Evolutionary conservation across 2,113 vertebrate species (phyloP).

Genomic region (Rhabdornis inornatus): DNA sequence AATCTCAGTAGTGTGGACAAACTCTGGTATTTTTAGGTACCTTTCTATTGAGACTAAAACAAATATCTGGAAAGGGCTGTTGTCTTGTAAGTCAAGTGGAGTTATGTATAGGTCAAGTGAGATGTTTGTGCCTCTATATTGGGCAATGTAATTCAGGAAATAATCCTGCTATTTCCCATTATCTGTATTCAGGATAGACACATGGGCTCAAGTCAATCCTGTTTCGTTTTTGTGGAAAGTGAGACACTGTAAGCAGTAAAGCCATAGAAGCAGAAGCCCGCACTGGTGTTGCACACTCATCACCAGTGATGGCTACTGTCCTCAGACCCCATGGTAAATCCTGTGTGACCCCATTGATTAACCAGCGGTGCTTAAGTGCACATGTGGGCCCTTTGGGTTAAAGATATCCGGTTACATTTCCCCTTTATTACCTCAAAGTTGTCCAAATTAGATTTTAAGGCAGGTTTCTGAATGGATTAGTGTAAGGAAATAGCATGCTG

Average conservation of each 20-base stretch:
- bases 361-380: accelerated
- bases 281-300: accelerated
- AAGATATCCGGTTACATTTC: neutral
- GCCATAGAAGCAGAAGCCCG: neutral
- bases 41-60: neutral
- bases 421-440: neutral
- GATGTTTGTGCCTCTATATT: neutral
- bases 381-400: neutral
- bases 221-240: neutral
- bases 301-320: neutral
- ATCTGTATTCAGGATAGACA: neutral
- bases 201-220: neutral
- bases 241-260: neutral
- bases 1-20: neutral
- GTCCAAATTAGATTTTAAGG: neutral
- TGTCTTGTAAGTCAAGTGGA: neutral
- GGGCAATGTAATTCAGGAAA: accelerated
- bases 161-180: neutral
- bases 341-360: neutral
- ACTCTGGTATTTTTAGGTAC: neutral
- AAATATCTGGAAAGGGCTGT: neutral
- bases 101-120: neutral
- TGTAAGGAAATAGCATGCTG: neutral
- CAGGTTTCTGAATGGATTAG: slow-evolving; percentile 9
- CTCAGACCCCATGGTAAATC: neutral